These are phyloP conservation scores for Spinus olivaceus DNA, from an alignment of 2,797 vertebrate species.

Conservation along the genomic window DNA sequence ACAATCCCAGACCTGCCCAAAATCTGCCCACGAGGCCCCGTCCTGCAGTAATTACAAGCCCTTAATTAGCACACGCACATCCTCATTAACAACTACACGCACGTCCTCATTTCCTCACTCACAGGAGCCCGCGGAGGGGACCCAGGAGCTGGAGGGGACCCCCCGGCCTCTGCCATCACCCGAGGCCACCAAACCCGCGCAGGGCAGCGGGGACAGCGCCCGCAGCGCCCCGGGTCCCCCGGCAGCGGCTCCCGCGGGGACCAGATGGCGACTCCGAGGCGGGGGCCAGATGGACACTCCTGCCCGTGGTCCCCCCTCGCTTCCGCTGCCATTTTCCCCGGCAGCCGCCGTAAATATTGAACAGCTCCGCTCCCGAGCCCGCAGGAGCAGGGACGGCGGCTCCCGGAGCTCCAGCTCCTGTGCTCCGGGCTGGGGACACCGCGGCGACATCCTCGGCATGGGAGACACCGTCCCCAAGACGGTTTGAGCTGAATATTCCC, in stretches of 20 bases:
- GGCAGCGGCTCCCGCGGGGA: background rate
- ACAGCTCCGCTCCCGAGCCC: background rate
- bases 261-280: conserved; percentile 28
- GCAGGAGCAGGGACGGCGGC: background rate
- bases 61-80: background rate
- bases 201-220: fast-evolving
- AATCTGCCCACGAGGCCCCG: background rate
- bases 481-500: background rate
- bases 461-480: fast-evolving
- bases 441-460: fast-evolving
- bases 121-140: background rate
- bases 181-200: background rate
- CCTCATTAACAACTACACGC: background rate
- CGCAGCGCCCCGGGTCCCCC: background rate
- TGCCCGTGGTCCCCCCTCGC: fast-evolving
- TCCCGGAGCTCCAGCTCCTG: background rate
- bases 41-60: background rate
- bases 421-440: background rate
- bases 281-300: conserved; percentile 10
- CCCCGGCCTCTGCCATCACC: background rate
- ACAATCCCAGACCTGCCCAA: background rate
- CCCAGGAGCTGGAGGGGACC: background rate
- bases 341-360: background rate
- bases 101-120: background rate
- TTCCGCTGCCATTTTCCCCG: background rate